Conservation (phyloP, 2,888 invertebrate genomes). For the Monopis laevigella region DNA sequence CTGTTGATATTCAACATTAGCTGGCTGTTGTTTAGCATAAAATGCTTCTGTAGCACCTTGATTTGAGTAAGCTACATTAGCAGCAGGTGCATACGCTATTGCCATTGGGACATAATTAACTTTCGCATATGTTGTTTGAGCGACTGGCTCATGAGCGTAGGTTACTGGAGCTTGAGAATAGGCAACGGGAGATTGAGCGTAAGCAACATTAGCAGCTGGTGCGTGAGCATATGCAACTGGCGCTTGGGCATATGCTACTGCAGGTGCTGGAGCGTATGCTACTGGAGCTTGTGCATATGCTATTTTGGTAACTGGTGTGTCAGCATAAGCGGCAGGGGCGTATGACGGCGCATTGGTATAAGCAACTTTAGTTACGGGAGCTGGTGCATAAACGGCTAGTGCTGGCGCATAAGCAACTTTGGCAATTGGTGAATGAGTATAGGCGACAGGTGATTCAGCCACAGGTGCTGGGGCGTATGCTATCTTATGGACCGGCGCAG, state of each 20-base stretch:
- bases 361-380: constrained; percentile 23
- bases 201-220: constrained; percentile 19
- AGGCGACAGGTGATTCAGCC: constrained; percentile 8
- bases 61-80: constrained; percentile 25
- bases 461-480: background rate
- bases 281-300: constrained; percentile 11
- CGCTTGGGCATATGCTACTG: constrained; percentile 20
- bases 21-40: constrained; percentile 6
- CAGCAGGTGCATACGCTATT: constrained; percentile 14
- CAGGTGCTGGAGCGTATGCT: constrained; percentile 10
- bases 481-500: background rate
- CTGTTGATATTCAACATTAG: constrained; percentile 3
- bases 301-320: no score
- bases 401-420: constrained; percentile 26
- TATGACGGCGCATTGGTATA: constrained; percentile 12
- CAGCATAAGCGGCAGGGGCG: constrained; percentile 17
- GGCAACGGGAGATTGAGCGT: constrained; percentile 26
- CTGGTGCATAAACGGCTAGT: constrained; percentile 12
- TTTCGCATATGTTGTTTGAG: constrained; percentile 4
- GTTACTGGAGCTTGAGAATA: constrained; percentile 28
- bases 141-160: constrained; percentile 18
- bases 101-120: constrained; percentile 6
- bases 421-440: constrained; percentile 20
- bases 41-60: constrained; percentile 20
- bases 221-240: constrained; percentile 18